These are phyloP conservation scores for Leptopilina syphax DNA, from an alignment of 2,888 invertebrate species.

Conservation along the genomic window DNA sequence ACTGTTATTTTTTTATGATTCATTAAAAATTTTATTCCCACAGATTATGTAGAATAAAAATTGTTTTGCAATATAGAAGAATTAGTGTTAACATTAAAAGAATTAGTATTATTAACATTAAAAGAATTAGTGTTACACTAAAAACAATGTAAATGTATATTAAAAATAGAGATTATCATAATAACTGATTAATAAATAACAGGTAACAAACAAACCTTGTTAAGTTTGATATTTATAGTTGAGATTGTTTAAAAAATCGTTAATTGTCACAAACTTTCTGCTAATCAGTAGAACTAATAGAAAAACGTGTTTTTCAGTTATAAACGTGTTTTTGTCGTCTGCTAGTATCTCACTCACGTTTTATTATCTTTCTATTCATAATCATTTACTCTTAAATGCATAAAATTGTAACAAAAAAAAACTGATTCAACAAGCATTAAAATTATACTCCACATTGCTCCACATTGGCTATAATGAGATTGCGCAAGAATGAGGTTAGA, in stretches of 20 bases:
- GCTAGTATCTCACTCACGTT: not conserved
- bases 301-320: not conserved
- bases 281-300: not conserved
- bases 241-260: constrained; percentile 1
- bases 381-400: not conserved
- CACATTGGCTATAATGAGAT: constrained; percentile 14
- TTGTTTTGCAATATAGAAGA: too few species aligned
- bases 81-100: too few species aligned
- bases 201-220: not conserved
- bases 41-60: too few species aligned
- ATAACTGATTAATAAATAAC: too few species aligned
- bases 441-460: constrained; percentile 8
- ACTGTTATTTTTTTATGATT: too few species aligned
- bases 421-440: not conserved
- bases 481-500: not conserved
- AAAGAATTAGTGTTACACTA: too few species aligned
- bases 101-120: too few species aligned
- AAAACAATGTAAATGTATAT: too few species aligned
- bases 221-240: not conserved
- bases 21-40: too few species aligned
- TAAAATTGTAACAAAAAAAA: not conserved
- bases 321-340: constrained; percentile 6
- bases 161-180: too few species aligned
- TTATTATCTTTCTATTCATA: not conserved
- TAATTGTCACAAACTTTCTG: not conserved